Conservation (phyloP, 2,113 vertebrate genomes). For the Phasianus colchicus region DNA sequence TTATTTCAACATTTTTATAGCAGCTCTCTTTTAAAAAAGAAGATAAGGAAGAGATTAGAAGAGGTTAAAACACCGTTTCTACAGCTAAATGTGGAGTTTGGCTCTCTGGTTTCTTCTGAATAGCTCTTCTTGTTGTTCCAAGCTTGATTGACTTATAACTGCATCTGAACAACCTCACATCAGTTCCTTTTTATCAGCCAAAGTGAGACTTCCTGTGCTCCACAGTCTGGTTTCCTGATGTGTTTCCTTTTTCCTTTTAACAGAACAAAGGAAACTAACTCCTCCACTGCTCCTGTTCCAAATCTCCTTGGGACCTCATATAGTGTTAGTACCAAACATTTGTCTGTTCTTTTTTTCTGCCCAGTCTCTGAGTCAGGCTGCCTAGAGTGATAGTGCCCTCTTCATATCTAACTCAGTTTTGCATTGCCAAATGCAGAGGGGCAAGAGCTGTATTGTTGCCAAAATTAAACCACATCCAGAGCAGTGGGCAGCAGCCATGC, state of each 20-base stretch:
- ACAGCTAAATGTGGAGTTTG: constrained; percentile 23
- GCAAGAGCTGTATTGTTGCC: rapidly evolving
- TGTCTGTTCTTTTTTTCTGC: constrained; percentile 14
- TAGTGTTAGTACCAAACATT: constrained; percentile 22
- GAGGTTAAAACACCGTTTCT: constrained; percentile 2
- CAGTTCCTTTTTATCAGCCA: constrained; percentile 88
- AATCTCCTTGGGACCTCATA: constrained; percentile 73
- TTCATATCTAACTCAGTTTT: not conserved
- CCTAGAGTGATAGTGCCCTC: constrained; percentile 15
- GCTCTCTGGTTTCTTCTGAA: constrained; percentile 72
- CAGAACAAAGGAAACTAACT: constrained; percentile 91
- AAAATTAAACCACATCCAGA: not conserved
- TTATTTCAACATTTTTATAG: not conserved
- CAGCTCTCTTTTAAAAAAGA: not conserved
- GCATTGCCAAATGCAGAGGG: not conserved
- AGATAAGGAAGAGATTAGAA: constrained; percentile 59
- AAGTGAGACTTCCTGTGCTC: constrained; percentile 92
- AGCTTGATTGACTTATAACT: constrained; percentile 87
- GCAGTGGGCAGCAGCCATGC: not conserved
- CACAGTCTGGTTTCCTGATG: constrained; percentile 94
- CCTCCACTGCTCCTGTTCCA: constrained; percentile 68
- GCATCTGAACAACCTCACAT: constrained; percentile 82
- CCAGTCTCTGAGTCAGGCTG: not conserved
- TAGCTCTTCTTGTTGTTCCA: constrained; percentile 79
- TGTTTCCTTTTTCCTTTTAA: constrained; percentile 94